Conservation (phyloP, 2,113 vertebrate species). For the Paramisgurnus dabryanus region DNA sequence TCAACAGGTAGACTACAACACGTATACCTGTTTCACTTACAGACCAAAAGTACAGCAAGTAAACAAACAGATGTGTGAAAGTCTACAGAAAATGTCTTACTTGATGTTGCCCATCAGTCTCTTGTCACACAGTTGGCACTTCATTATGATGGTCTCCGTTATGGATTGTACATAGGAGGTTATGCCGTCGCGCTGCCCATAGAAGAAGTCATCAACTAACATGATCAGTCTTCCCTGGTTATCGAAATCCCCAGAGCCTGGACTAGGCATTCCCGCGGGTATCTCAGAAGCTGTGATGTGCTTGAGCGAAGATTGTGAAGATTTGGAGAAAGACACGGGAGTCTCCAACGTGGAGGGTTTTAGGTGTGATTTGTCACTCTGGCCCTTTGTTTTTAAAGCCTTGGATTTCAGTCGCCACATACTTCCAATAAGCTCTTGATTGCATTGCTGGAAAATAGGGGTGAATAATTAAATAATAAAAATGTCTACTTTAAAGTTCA, state of each 20-base stretch:
- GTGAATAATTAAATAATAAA: background rate
- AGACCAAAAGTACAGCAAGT: background rate
- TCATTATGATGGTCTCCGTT: constrained; percentile 75
- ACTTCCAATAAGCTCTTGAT: constrained; percentile 44
- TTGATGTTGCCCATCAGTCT: constrained; percentile 85
- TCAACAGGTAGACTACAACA: too few species aligned
- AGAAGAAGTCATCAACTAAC: constrained; percentile 88
- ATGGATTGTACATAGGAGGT: constrained; percentile 51
- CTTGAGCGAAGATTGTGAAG: constrained; percentile 8
- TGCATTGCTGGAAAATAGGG: constrained; percentile 48
- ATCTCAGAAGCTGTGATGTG: constrained; percentile 42
- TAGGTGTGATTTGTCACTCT: background rate
- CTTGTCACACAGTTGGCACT: constrained; percentile 83
- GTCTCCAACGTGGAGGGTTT: background rate
- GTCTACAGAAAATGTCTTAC: constrained; percentile 59
- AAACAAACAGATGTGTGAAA: too few species aligned
- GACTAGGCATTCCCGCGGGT: constrained; percentile 26
- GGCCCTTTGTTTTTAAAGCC: constrained; percentile 7
- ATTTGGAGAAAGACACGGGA: background rate
- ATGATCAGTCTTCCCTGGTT: constrained; percentile 83
- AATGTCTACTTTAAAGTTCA: background rate
- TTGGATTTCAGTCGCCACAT: constrained; percentile 17
- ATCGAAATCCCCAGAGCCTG: constrained; percentile 37
- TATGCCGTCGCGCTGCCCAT: constrained; percentile 77
- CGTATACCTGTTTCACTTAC: too few species aligned